A percentile compares a stretch with the other conserved stretches of the same genome.
Evolutionary conservation across 2,113 vertebrate genomes (phyloP).

Genomic region (Mobula hypostoma): DNA sequence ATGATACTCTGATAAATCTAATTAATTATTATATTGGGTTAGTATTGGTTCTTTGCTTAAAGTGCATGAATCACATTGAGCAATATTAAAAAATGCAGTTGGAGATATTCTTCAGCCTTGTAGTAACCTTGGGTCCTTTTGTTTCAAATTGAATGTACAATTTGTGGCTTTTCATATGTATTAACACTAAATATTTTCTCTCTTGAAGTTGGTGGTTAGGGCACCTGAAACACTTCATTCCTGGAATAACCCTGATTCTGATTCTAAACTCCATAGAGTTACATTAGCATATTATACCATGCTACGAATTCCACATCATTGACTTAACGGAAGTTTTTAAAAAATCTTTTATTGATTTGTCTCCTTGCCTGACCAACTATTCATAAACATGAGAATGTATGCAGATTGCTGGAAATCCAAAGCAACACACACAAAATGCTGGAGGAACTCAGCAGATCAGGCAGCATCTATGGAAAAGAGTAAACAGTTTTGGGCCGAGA

Average conservation of each 20-base stretch:
- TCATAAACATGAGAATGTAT: background rate
- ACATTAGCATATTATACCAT: too few species aligned
- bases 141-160: background rate
- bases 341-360: background rate
- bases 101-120: background rate
- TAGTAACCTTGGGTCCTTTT: background rate
- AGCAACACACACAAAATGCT: too few species aligned
- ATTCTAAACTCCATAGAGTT: too few species aligned
- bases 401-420: too few species aligned
- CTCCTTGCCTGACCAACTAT: background rate
- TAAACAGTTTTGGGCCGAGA: too few species aligned
- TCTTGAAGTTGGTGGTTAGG: background rate
- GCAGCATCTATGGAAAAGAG: too few species aligned
- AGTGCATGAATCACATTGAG: background rate
- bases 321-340: too few species aligned
- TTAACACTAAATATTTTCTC: background rate
- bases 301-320: too few species aligned
- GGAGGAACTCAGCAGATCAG: too few species aligned
- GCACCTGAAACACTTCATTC: background rate
- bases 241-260: too few species aligned
- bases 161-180: background rate
- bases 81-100: background rate
- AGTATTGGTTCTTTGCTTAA: background rate
- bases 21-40: background rate
- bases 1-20: background rate